phyloP scores from a whole-genome alignment of 2,888 invertebrate species.

The Clistopyga incitator region DNA sequence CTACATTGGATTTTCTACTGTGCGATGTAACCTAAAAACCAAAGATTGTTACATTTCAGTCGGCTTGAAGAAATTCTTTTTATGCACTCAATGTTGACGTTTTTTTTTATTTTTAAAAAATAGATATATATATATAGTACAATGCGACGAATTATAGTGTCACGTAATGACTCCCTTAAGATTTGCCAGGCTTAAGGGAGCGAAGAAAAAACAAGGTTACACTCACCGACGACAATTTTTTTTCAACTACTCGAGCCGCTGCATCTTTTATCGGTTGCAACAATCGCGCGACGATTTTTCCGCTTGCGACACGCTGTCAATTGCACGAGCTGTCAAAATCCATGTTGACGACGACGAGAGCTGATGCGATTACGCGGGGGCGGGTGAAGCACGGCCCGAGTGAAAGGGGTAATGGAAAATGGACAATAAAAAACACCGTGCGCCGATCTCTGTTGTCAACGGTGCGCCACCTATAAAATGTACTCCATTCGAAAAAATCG shows the following conservation, averaged over 20 bases:
- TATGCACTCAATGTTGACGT: neutral
- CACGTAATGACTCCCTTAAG: constrained; percentile 17
- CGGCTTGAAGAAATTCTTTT: neutral
- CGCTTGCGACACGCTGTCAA: constrained; percentile 23
- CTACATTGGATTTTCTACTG: constrained; percentile 11
- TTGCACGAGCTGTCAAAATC: constrained; percentile 70
- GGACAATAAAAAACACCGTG: constrained; percentile 26
- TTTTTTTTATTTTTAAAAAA: constrained; percentile 5
- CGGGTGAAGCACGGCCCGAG: constrained; percentile 24
- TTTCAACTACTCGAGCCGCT: constrained; percentile 12
- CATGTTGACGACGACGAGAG: constrained; percentile 64
- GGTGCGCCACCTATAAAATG: constrained; percentile 39
- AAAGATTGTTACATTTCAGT: constrained; percentile 10
- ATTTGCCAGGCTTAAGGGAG: neutral
- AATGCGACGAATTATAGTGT: neutral
- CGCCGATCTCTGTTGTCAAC: neutral
- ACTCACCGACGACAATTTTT: constrained; percentile 39
- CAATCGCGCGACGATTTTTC: constrained; percentile 14
- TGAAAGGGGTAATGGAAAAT: constrained; percentile 28
- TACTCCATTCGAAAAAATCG: neutral
- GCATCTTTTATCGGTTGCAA: constrained; percentile 32
- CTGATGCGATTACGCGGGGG: constrained; percentile 36
- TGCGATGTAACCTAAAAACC: constrained; percentile 45
- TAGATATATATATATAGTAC: neutral
- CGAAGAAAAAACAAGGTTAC: constrained; percentile 27